Base-by-base conservation (phyloP, 30 jellyfish, hydroid and myxozoan genomes). In the Chironex yamaguchii region DNA sequence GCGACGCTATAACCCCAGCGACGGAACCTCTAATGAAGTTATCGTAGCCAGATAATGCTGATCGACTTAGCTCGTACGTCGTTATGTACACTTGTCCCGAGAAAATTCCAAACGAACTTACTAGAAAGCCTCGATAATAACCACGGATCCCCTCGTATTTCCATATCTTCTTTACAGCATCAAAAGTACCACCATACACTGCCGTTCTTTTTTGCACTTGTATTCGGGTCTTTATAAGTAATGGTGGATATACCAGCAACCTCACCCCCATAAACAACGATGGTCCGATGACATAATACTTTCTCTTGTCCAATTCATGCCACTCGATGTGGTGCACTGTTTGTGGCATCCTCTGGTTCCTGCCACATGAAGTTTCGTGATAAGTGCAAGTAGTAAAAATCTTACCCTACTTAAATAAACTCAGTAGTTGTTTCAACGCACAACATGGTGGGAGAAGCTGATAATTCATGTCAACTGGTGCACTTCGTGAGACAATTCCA, bases 91-190 rank as follows among this genome's bases (percentile, higher is more conserved):
- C 52, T 51, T 94, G 99, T 20, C 99, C 96, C 4, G 97, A 81
- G 21, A 86, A 68, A 35, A 94, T 72, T 6, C 94, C 80, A 53
- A 94, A 69, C 17, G 88, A 70, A 63, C 77, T 83, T 12, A 97
- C 80, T 12, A 84, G 70, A 66, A 94, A 94, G 2, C 99, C 99
- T 64, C 89, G 89, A 75, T 94, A 94, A 52, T 76, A 94, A 0
- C 99, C 99, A 36, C 99, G 97, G 11, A 94, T 53, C 14, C 99
- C 99, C 79, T 94, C 99, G 69, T 76, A 53, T 52, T 66, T 83
- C 71, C 68, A 94, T 13, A 94, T 94, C 54, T 94, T 94, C 26
- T 36, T 29, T 51, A 88, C 88, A 0, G 99, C 99, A 84, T 94
- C 99, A 28, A 78, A 84, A 0, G 96, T 82, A 29, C 99, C 97